A percentile compares a stretch with the other conserved stretches of the same genome.
phyloP scores from a whole-genome alignment of 2,113 vertebrate genomes.

The Lethenteron reissneri region DNA sequence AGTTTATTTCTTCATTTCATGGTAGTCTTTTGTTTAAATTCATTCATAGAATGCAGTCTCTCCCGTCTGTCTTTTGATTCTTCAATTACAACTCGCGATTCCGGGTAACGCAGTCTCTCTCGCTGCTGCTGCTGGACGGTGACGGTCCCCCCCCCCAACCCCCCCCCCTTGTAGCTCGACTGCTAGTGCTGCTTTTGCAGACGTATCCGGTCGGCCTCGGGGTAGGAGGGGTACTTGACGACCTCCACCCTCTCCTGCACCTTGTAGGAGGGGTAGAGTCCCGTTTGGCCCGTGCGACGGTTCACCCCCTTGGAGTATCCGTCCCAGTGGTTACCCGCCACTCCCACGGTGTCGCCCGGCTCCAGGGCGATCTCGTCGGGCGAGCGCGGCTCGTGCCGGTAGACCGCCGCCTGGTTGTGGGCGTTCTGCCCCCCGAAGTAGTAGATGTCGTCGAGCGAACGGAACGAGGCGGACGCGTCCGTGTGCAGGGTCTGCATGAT shows the following conservation, averaged over 20 bases:
- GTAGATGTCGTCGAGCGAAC: conserved; percentile 93
- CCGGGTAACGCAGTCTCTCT: too few relatives aligned
- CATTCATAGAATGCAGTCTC: too few relatives aligned
- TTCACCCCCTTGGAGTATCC: conserved; percentile 96
- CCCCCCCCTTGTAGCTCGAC: conserved; percentile 16
- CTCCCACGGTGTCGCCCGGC: conserved; percentile 76
- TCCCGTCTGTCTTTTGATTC: too few relatives aligned
- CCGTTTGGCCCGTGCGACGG: conserved; percentile 77
- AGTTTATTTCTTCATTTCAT: too few relatives aligned
- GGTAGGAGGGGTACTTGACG: conserved; percentile 84
- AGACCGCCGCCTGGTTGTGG: conserved; percentile 87
- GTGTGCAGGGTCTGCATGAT: conserved; percentile 96
- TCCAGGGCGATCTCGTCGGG: conserved; percentile 78
- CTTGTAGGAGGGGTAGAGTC: conserved; percentile 94
- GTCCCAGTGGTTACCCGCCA: conserved; percentile 96
- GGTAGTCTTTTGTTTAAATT: too few relatives aligned
- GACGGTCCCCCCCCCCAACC: conserved; percentile 12
- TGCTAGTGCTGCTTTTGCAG: too few relatives aligned
- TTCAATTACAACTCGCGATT: too few relatives aligned
- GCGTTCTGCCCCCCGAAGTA: conserved; percentile 97
- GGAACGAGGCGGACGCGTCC: conserved; percentile 77
- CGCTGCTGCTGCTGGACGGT: conserved; percentile 5
- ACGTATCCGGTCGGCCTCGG: conserved; percentile 52
- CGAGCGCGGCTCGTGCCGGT: conserved; percentile 60
- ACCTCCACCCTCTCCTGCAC: conserved; percentile 92